These are phyloP conservation scores for Polia nebulosa DNA, from an alignment of 2,888 invertebrate genomes.

Conservation along the genomic window DNA sequence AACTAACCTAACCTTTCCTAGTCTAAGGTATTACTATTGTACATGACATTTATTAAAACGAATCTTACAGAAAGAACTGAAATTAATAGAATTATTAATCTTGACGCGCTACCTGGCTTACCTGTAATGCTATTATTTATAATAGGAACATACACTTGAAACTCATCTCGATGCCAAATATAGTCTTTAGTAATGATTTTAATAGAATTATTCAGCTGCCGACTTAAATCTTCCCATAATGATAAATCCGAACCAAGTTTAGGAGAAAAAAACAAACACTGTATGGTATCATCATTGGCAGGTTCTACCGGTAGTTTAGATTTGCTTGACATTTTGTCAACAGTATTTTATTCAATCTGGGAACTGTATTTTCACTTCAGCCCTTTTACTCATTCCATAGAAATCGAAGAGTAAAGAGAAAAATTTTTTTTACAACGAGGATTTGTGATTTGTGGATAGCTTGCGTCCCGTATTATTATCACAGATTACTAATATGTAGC, in stretches of 20 bases:
- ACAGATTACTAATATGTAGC: too few species aligned
- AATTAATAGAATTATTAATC: neutral
- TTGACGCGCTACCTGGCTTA: slow-evolving; percentile 47
- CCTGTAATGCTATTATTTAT: slow-evolving; percentile 66
- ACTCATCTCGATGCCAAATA: slow-evolving; percentile 86
- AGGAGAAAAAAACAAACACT: slow-evolving; percentile 94
- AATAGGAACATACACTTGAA: slow-evolving; percentile 77
- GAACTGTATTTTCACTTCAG: neutral
- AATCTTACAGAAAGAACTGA: neutral
- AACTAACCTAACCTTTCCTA: too few species aligned
- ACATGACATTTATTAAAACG: too few species aligned
- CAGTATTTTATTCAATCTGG: neutral
- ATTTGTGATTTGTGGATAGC: too few species aligned
- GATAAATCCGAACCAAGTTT: slow-evolving; percentile 78
- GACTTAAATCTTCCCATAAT: slow-evolving; percentile 78
- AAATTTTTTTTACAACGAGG: too few species aligned
- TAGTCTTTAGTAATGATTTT: slow-evolving; percentile 84
- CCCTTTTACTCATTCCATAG: neutral
- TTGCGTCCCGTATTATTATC: too few species aligned
- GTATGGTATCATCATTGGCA: slow-evolving; percentile 93
- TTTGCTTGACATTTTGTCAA: slow-evolving; percentile 42
- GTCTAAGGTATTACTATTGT: too few species aligned
- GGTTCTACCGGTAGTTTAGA: slow-evolving; percentile 38
- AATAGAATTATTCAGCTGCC: slow-evolving; percentile 82
- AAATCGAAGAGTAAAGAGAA: too few species aligned